Percentiles rank a stretch among this genome's conserved stretches.
These are phyloP conservation scores for Esox lucius DNA, from an alignment of 2,797 vertebrate genomes.

Conservation along the genomic window DNA sequence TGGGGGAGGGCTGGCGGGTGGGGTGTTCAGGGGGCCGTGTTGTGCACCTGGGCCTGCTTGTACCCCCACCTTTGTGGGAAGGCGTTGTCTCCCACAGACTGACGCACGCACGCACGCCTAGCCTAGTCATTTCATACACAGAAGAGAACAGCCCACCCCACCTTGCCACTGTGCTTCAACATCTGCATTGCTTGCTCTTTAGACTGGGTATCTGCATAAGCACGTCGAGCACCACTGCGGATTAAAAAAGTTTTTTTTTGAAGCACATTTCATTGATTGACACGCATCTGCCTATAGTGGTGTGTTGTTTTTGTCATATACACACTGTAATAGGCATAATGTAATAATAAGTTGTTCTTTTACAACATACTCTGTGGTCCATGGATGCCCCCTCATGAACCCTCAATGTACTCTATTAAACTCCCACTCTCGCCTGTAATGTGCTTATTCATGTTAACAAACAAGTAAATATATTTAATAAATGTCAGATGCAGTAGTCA, in stretches of 20 bases:
- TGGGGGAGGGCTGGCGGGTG: background rate
- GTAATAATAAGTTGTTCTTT: background rate
- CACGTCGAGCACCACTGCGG: no score
- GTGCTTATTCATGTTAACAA: background rate
- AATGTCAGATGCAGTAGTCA: no score
- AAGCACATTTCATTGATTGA: background rate
- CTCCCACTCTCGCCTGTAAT: background rate
- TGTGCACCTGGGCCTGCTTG: constrained; percentile 34
- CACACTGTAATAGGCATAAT: background rate
- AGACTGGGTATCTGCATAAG: no score
- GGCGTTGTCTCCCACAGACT: constrained; percentile 32
- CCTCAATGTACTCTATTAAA: background rate
- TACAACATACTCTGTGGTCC: background rate
- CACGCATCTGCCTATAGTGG: constrained; percentile 40
- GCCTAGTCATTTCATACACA: constrained; percentile 13
- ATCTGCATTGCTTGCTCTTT: no score
- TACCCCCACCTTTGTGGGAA: constrained; percentile 23
- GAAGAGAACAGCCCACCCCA: no score
- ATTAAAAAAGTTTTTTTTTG: no score
- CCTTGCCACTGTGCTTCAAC: no score
- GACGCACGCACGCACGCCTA: constrained; percentile 6
- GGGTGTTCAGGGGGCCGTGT: constrained; percentile 8
- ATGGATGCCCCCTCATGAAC: background rate
- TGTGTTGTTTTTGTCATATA: constrained; percentile 25
- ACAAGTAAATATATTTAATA: background rate